Conservation (phyloP, 1,140 invertebrate genomes). For the Galendromus occidentalis region DNA sequence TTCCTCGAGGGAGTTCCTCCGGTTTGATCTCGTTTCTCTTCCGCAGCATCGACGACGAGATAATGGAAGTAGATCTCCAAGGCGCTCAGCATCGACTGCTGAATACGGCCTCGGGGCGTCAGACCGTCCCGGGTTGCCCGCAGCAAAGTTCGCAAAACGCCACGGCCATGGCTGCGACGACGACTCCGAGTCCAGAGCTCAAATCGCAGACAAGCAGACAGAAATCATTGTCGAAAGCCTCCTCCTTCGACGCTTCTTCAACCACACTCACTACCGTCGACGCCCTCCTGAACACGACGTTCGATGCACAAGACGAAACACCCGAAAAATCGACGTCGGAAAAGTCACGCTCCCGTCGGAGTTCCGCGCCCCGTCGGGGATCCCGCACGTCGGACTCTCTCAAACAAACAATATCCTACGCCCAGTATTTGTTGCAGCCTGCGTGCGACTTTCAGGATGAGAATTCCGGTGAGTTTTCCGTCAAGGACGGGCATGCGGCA, state of each 20-base stretch:
- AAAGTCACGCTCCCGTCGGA: background rate
- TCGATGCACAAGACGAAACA: background rate
- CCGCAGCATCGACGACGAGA: background rate
- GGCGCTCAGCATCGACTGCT: conserved; percentile 16
- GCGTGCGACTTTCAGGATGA: conserved; percentile 1
- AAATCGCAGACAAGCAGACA: background rate
- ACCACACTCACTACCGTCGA: conserved; percentile 12
- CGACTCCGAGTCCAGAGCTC: background rate
- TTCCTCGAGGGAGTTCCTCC: background rate
- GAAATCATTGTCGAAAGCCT: background rate
- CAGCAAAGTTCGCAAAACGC: background rate
- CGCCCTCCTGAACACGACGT: conserved; percentile 3
- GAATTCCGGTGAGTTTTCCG: background rate
- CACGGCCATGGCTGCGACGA: background rate
- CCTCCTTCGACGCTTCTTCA: conserved; percentile 11
- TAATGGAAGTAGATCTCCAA: conserved; percentile 19
- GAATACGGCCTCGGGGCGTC: conserved; percentile 13
- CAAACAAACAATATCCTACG: background rate
- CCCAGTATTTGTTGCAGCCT: background rate
- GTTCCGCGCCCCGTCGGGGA: background rate
- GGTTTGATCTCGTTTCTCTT: background rate
- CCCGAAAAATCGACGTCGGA: background rate
- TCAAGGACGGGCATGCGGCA: too few species aligned
- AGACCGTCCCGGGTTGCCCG: conserved; percentile 13
- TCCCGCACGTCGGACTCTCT: background rate